These are phyloP conservation scores for Phenganax subtilis DNA, from an alignment of 92 coral and sea anemone species.

Conservation along the genomic window DNA sequence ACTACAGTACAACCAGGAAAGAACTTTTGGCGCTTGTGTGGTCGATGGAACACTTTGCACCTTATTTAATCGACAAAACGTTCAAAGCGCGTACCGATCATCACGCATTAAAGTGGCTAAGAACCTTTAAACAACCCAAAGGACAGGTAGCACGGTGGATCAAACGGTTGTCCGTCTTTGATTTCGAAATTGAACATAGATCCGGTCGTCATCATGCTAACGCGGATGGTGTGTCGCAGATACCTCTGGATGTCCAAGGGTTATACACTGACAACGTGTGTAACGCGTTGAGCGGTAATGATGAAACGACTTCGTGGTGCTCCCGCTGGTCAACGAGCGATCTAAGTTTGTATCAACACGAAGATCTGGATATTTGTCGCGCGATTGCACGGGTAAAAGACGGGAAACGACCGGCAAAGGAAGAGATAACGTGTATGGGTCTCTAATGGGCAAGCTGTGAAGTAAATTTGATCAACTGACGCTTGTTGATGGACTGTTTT, in stretches of 20 bases:
- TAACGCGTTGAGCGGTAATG: not conserved
- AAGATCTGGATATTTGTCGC: constrained; percentile 31
- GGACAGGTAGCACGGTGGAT: constrained; percentile 30
- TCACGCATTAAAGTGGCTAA: constrained; percentile 12
- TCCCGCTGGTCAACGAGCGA: constrained; percentile 13
- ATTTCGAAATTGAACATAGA: not conserved
- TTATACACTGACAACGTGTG: not conserved
- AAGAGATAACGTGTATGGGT: constrained; percentile 35
- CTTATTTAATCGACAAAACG: not conserved
- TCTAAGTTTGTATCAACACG: constrained; percentile 7
- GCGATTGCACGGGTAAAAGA: constrained; percentile 36
- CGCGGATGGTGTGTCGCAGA: constrained; percentile 17
- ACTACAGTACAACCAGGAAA: constrained; percentile 41
- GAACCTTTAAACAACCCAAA: constrained; percentile 1
- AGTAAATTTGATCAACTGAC: constrained; percentile 38
- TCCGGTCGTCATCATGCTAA: constrained; percentile 14
- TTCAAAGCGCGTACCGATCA: constrained; percentile 12
- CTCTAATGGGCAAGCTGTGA: constrained; percentile 29
- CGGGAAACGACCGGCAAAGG: constrained; percentile 23
- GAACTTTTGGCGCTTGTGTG: constrained; percentile 31
- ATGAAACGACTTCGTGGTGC: constrained; percentile 7
- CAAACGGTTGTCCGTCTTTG: not conserved
- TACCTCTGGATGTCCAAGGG: not conserved
- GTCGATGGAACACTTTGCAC: not conserved
- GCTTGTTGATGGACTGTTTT: constrained; percentile 39